Conservation (phyloP, 64 coral and sea anemone species). For the Astreopora myriophthalma region DNA sequence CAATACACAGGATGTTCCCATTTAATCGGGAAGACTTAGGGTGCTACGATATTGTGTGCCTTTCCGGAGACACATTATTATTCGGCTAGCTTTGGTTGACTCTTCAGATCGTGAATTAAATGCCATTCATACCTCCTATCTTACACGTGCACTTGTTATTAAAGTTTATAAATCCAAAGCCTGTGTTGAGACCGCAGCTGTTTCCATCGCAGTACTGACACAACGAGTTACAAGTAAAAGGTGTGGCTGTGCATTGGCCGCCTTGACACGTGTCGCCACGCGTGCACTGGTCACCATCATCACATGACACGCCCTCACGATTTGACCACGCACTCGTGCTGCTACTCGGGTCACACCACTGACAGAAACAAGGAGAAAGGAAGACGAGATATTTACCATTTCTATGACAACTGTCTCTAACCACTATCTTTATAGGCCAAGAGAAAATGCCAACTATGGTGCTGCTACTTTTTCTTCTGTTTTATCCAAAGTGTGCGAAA, state of each 20-base stretch:
- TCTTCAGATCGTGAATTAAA: background rate
- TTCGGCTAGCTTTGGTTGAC: no score
- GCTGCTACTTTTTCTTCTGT: no score
- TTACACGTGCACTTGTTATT: constrained; percentile 82
- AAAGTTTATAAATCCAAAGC: constrained; percentile 70
- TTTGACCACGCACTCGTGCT: constrained; percentile 57
- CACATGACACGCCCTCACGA: constrained; percentile 47
- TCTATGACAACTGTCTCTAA: background rate
- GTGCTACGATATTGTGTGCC: no score
- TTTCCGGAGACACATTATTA: background rate
- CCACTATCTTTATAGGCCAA: background rate
- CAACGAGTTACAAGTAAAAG: constrained; percentile 74
- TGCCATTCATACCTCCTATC: constrained; percentile 61
- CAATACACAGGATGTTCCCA: no score
- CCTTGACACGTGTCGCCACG: constrained; percentile 61
- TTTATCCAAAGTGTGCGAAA: no score
- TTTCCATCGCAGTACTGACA: constrained; percentile 86
- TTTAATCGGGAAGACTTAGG: no score
- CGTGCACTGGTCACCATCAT: constrained; percentile 77
- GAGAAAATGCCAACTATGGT: no score
- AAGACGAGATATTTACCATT: background rate
- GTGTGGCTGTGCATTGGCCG: constrained; percentile 61
- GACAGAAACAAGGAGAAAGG: background rate
- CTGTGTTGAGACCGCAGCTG: constrained; percentile 70
- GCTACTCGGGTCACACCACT: constrained; percentile 62